Base-by-base conservation (phyloP, 2,888 invertebrate genomes). In the Serripes groenlandicus region DNA sequence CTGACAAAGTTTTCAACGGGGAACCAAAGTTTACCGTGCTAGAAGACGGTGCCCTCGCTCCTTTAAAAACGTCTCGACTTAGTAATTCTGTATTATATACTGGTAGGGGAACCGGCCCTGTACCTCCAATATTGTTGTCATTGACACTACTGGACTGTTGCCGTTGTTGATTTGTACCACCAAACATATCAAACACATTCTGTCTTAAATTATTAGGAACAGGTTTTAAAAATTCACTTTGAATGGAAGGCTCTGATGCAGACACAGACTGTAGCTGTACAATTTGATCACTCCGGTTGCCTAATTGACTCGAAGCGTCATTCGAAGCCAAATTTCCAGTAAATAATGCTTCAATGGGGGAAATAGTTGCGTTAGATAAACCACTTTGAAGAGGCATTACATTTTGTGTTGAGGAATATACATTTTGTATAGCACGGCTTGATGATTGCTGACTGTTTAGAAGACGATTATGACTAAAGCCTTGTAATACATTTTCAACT, bases 171-270 rank as follows among this genome's bases (percentile, higher is more conserved):
- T 75, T 54, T 54, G 34, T 35, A 9, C 66, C 3, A 26, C 75
- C 78, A 74, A 86, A 86, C 54, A 81, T 60, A 62, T 86, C 86
- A 81, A 86, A 86, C 76, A 86, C 42, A 72, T 73, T 81, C 52
- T 64, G 75, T 62, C 86, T 75, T 35, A 70, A 52, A 72, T 23
- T 82, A 30, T 66, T 74, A 35, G 28, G 37, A 42, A n/a, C 18
- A 42, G 42, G 66, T 26, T 66, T 66, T 37, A 42, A 66, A 9
- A 42, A n/a, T 42, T 66, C 66, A 9, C 11, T 56, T 23, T 1
- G 56, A 26, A 66, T 42, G 3, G 70, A 23, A 23, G 70, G 54
- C 1, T 30, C 30, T 54, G n/a, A 21, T 15, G 49, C 30, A 21
- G 32, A 32, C n/a, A 56, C 30, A 18, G 54, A 18, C n/a, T 7